Evolutionary conservation across 2,888 invertebrate species (phyloP).

Genomic region (Acleris literana): DNA sequence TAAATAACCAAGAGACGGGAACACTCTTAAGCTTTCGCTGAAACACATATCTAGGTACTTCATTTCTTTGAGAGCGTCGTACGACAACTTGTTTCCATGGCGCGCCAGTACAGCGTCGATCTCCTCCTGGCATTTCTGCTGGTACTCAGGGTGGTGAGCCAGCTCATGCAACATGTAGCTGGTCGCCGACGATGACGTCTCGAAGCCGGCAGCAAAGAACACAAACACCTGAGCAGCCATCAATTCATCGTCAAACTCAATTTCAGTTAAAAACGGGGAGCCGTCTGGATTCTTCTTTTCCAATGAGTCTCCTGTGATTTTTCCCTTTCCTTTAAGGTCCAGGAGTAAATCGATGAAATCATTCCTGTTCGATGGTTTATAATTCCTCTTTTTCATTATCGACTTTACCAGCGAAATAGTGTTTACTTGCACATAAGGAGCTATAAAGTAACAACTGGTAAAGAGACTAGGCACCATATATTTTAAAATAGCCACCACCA

Average conservation of each 20-base stretch:
- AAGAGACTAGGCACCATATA: conserved; percentile 15
- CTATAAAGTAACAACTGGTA: conserved; percentile 1
- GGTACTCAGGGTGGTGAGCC: conserved; percentile 43
- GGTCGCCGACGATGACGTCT: conserved; percentile 45
- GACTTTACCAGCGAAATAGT: conserved; percentile 30
- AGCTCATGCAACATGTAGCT: conserved; percentile 44
- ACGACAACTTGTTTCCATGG: conserved; percentile 43
- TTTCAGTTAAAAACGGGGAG: conserved; percentile 29
- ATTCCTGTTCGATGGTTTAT: conserved; percentile 42
- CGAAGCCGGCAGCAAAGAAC: conserved; percentile 47
- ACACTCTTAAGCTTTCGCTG: conserved; percentile 42
- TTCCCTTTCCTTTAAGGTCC: conserved; percentile 42
- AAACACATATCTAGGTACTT: conserved; percentile 41
- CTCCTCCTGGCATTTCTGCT: conserved; percentile 42
- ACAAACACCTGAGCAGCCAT: conserved; percentile 45
- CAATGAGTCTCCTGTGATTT: conserved; percentile 41
- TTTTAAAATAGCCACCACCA: conserved; percentile 20
- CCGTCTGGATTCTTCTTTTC: conserved; percentile 39
- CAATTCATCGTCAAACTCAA: conserved; percentile 39
- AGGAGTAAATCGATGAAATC: conserved; percentile 47
- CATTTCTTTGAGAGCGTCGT: conserved; percentile 47
- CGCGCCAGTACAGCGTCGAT: conserved; percentile 43
- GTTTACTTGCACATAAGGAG: conserved; percentile 12
- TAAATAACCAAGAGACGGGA: conserved; percentile 43
- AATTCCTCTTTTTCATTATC: conserved; percentile 40